Conservation (phyloP, 2,113 vertebrate genomes). For the Cyprinus carpio region DNA sequence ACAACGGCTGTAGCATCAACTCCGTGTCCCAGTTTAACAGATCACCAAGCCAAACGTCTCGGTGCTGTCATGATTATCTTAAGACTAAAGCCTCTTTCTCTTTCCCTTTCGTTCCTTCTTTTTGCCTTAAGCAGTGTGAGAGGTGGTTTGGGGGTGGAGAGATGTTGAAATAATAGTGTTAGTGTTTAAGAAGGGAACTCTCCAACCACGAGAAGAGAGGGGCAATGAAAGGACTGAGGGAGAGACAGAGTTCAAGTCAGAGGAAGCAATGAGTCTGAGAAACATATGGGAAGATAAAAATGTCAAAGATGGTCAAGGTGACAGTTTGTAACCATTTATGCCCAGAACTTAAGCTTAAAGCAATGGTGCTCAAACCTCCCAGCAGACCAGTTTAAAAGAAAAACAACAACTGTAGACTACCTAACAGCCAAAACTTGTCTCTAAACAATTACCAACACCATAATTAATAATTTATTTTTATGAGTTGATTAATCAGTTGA, state of each 20-base stretch:
- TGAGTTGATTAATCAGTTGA: background rate
- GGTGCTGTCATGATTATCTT: conserved; percentile 5
- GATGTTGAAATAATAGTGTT: conserved; percentile 24
- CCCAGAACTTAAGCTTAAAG: background rate
- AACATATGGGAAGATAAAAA: background rate
- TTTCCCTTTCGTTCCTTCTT: conserved; percentile 27
- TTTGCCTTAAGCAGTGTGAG: conserved; percentile 5
- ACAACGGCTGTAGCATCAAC: conserved; percentile 61
- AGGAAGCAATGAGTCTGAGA: background rate
- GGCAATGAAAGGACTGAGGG: background rate
- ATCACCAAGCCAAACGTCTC: conserved; percentile 64
- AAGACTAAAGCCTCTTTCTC: conserved; percentile 24
- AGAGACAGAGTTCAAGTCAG: background rate
- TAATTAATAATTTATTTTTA: background rate
- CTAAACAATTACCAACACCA: background rate
- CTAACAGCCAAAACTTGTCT: background rate
- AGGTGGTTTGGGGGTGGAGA: conserved; percentile 28
- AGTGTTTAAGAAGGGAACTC: conserved; percentile 37
- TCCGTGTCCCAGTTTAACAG: conserved; percentile 62
- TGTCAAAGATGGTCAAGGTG: background rate
- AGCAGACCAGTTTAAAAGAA: background rate
- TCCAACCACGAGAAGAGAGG: background rate
- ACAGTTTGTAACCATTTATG: background rate
- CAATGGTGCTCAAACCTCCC: background rate
- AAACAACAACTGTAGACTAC: background rate